These are phyloP conservation scores for Lasiommata megera DNA, from an alignment of 2,888 invertebrate genomes.

Conservation along the genomic window DNA sequence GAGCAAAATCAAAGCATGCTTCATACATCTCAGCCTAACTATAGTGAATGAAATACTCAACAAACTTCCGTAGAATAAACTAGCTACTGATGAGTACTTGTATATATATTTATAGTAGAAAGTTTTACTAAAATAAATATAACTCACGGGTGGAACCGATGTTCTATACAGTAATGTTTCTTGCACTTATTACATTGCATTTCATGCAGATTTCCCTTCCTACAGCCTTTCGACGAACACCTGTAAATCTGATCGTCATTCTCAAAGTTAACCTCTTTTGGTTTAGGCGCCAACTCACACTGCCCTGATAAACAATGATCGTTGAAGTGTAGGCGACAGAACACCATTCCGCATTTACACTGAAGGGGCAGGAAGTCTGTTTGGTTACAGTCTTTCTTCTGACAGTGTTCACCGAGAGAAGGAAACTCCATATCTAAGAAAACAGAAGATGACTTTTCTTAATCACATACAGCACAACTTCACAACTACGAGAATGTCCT, in stretches of 20 bases:
- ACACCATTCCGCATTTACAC: slow-evolving; percentile 84
- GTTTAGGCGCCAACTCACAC: slow-evolving; percentile 64
- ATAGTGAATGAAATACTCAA: too few species aligned
- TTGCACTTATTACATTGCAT: slow-evolving; percentile 84
- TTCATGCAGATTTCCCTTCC: slow-evolving; percentile 81
- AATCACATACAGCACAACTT: not conserved
- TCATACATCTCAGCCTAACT: too few species aligned
- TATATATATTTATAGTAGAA: too few species aligned
- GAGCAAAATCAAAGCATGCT: too few species aligned
- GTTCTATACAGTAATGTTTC: slow-evolving; percentile 86
- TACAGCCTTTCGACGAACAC: slow-evolving; percentile 83
- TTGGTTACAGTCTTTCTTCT: slow-evolving; percentile 82
- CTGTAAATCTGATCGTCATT: slow-evolving; percentile 66
- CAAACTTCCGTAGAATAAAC: too few species aligned
- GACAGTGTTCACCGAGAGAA: slow-evolving; percentile 85
- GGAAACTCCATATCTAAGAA: slow-evolving; percentile 85
- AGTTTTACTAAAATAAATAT: not conserved
- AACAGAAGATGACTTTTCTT: not conserved
- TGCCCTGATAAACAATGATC: slow-evolving; percentile 78
- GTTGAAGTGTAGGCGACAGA: slow-evolving; percentile 86
- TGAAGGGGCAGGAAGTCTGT: slow-evolving; percentile 87
- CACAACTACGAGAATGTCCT: not conserved
- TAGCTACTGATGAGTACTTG: too few species aligned
- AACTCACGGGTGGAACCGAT: slow-evolving; percentile 82
- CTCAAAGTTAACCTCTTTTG: slow-evolving; percentile 60